Conservation (phyloP, 2,888 invertebrate species). For the Gymnocheta viridis region DNA sequence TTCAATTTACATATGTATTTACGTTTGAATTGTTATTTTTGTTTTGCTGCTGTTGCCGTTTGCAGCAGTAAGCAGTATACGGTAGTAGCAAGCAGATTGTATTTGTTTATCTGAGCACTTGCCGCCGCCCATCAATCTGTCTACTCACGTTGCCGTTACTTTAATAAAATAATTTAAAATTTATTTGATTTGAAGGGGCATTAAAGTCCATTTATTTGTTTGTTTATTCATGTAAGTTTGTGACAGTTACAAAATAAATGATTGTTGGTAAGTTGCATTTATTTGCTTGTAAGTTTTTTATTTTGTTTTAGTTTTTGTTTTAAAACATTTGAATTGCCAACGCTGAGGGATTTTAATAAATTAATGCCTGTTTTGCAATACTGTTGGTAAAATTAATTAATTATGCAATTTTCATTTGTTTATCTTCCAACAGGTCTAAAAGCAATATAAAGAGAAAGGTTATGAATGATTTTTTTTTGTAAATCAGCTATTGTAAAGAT, state of each 20-base stretch:
- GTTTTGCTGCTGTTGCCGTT: background rate
- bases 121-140: slow-evolving; percentile 64
- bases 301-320: slow-evolving; percentile 10
- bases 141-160: slow-evolving; percentile 51
- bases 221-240: slow-evolving; percentile 21
- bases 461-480: background rate
- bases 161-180: slow-evolving; percentile 37
- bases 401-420: slow-evolving; percentile 33
- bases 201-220: slow-evolving; percentile 30
- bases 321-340: slow-evolving; percentile 2
- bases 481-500: background rate
- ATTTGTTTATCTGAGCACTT: slow-evolving; percentile 22
- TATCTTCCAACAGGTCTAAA: slow-evolving; percentile 2
- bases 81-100: background rate
- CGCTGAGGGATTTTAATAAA: slow-evolving; percentile 9
- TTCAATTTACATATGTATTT: slow-evolving; percentile 37
- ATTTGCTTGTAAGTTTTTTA: background rate
- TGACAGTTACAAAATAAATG: slow-evolving; percentile 48
- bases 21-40: slow-evolving; percentile 31
- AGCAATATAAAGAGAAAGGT: background rate
- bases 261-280: slow-evolving; percentile 17
- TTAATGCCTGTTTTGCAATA: background rate
- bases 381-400: background rate
- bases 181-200: slow-evolving; percentile 39
- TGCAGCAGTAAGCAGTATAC: background rate